Percentiles rank a stretch among this genome's conserved stretches.
These are phyloP conservation scores for Slavum lentiscoides DNA, from an alignment of 2,888 invertebrate species.

Conservation along the genomic window DNA sequence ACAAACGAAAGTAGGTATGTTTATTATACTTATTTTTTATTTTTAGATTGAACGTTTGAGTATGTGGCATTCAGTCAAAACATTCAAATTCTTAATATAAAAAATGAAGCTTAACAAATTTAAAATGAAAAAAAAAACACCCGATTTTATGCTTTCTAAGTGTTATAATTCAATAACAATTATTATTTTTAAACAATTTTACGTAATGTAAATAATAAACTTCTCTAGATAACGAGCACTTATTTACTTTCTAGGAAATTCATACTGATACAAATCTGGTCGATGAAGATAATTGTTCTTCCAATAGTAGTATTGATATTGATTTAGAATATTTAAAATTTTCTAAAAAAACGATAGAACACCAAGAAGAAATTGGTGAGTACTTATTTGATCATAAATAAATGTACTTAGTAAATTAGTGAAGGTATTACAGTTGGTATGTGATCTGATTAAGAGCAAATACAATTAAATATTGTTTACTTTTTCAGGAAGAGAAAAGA, in stretches of 20 bases:
- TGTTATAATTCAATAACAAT: background rate
- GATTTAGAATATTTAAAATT: constrained; percentile 38
- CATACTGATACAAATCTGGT: background rate
- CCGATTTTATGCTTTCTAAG: too few species aligned
- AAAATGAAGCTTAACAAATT: too few species aligned
- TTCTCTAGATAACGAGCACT: background rate
- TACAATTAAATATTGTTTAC: background rate
- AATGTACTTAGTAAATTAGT: background rate
- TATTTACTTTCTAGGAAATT: constrained; percentile 1
- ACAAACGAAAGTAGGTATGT: background rate
- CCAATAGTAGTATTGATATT: constrained; percentile 23
- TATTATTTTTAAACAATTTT: background rate
- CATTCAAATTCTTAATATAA: too few species aligned
- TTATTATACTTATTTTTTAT: background rate
- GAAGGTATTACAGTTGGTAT: background rate
- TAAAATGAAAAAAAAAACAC: too few species aligned
- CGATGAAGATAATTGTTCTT: background rate
- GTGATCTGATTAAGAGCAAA: too few species aligned
- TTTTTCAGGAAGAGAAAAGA: constrained; percentile 38
- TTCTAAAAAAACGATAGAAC: constrained; percentile 37
- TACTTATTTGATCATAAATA: background rate
- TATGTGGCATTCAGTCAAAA: too few species aligned
- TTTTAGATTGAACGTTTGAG: too few species aligned
- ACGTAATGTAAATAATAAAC: too few species aligned
- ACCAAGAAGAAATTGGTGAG: constrained; percentile 35